Evolutionary conservation across 2,113 vertebrate genomes (phyloP).

Genomic region (Thinocorus orbignyianus): DNA sequence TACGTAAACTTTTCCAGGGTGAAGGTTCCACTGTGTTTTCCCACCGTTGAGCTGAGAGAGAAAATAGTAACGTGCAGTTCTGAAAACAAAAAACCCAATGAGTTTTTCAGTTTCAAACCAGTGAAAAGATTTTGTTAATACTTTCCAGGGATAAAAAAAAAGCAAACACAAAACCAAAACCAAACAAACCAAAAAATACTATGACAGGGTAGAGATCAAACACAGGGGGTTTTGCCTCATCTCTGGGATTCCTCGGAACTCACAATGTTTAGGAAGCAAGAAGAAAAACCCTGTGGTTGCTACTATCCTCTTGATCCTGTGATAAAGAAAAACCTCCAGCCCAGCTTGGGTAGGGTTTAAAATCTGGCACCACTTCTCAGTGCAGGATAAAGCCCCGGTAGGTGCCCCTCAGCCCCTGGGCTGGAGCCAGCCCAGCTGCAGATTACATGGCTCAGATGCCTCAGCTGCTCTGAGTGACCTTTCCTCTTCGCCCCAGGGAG

Average conservation of each 20-base stretch:
- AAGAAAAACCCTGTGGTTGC: neutral
- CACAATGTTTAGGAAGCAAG: neutral
- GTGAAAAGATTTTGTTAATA: neutral
- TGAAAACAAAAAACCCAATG: neutral
- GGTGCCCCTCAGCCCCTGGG: neutral
- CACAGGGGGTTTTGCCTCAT: neutral
- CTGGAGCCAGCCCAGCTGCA: neutral
- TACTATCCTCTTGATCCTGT: neutral
- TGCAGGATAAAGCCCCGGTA: neutral
- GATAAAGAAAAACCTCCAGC: neutral
- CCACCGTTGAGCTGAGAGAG: neutral
- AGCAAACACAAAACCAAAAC: too few relatives aligned
- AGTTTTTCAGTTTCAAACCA: neutral
- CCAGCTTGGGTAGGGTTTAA: neutral
- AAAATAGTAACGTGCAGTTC: neutral
- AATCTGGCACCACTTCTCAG: neutral
- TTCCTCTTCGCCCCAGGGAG: fast-evolving
- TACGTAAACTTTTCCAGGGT: neutral
- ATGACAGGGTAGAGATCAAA: neutral
- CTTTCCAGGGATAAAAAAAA: neutral
- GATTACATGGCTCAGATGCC: neutral
- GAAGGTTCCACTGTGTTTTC: neutral
- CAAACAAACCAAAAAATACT: too few relatives aligned
- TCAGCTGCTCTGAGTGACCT: neutral
- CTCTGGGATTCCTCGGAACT: neutral